phyloP scores from a whole-genome alignment of 2,888 invertebrate genomes.

The Dioctria linearis region DNA sequence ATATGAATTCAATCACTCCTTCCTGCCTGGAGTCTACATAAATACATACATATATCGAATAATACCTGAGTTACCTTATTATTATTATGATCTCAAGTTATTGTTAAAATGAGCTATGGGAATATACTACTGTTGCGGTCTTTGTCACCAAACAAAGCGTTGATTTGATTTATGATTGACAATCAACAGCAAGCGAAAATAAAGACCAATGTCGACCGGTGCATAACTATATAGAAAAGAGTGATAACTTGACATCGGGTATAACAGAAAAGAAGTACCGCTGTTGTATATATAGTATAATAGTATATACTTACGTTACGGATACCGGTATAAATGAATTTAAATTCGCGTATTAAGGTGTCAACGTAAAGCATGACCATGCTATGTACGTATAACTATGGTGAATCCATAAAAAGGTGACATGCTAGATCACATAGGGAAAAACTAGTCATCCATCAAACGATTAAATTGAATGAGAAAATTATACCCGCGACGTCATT shows the following conservation, averaged over 20 bases:
- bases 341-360: conserved; percentile 55
- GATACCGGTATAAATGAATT: conserved; percentile 48
- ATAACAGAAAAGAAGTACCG: not conserved
- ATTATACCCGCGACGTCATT: conserved; percentile 50
- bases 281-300: not conserved
- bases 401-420: conserved; percentile 52
- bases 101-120: not conserved
- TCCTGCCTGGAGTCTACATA: too few relatives aligned
- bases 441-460: conserved; percentile 57
- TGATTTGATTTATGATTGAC: conserved; percentile 45
- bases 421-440: conserved; percentile 33
- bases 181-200: conserved; percentile 23
- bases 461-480: conserved; percentile 58
- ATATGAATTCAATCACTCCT: too few relatives aligned
- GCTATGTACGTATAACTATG: conserved; percentile 19
- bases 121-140: not conserved
- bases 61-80: too few relatives aligned
- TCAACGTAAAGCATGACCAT: conserved; percentile 54
- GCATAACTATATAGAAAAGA: not conserved
- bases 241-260: not conserved
- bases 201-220: not conserved
- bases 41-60: too few relatives aligned
- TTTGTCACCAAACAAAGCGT: conserved; percentile 20
- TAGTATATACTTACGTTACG: too few relatives aligned
- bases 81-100: not conserved